A percentile compares a stretch with the other conserved stretches of the same genome.
Evolutionary conservation across 2,888 invertebrate species (phyloP).

Genomic region (Diogma glabrata): DNA sequence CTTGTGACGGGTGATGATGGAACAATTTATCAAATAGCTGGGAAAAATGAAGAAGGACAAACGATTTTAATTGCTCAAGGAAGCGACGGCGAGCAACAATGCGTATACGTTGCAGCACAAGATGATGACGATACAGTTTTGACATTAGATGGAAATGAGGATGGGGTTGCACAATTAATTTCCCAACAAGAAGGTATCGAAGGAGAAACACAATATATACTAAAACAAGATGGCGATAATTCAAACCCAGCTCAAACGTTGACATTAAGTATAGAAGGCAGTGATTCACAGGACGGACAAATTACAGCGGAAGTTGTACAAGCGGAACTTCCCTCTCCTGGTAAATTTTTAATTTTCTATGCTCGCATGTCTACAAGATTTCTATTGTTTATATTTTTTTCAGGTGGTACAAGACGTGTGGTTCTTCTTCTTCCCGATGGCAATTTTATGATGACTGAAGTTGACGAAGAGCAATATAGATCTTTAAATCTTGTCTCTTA

Average conservation of each 20-base stretch:
- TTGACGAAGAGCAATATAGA: slow-evolving; percentile 68
- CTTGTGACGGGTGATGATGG: slow-evolving; percentile 77
- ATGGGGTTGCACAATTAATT: slow-evolving; percentile 32
- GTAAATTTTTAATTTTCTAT: slow-evolving; percentile 35
- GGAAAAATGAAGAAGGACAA: slow-evolving; percentile 70
- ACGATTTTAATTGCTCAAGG: slow-evolving; percentile 62
- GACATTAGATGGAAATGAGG: slow-evolving; percentile 34
- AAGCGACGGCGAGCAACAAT: slow-evolving; percentile 63
- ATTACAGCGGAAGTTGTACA: slow-evolving; percentile 78
- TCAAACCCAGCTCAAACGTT: slow-evolving; percentile 21
- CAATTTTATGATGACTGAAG: slow-evolving; percentile 76
- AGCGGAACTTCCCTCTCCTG: slow-evolving; percentile 73
- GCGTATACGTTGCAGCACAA: slow-evolving; percentile 52
- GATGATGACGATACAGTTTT: slow-evolving; percentile 43
- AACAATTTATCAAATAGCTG: slow-evolving; percentile 51
- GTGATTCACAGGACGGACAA: slow-evolving; percentile 52
- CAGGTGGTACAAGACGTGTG: slow-evolving; percentile 73
- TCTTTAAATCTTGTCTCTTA: slow-evolving; percentile 27
- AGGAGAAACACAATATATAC: slow-evolving; percentile 25
- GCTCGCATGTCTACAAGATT: too few relatives aligned
- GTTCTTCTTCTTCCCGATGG: slow-evolving; percentile 76
- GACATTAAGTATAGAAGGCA: slow-evolving; percentile 13
- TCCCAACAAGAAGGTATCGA: slow-evolving; percentile 20
- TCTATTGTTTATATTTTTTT: too few relatives aligned
- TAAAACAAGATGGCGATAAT: slow-evolving; percentile 29